Evolutionary conservation across 2,113 vertebrate species (phyloP), one percentile per base, ranked within the genome.

Genomic region (Oenanthe melanoleuca): DNA sequence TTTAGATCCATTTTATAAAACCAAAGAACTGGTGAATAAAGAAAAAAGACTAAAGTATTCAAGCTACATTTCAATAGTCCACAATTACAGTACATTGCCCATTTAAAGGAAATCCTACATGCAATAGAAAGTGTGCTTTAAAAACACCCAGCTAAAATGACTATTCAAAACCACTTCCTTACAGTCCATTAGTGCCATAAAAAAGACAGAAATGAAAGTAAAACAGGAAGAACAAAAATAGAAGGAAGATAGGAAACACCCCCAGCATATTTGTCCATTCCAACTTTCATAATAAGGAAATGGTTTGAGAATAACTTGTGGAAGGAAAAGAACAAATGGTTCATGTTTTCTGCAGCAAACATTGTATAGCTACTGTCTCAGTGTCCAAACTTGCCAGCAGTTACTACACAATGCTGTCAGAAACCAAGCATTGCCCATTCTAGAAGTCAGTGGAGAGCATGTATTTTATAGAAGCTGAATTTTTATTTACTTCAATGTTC

Each of bases 201-300:
- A 70, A 91, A 85, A 88, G 49, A 65, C 31, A 95, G 70, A 95
- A 94, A 94, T 42, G 13, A 93, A 34, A 93, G n/a, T 74, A 45
- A 47, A 93, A 77, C 29, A 64, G 89, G 88, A 95, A 95, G 88
- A 88, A 61, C 45, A 88, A 72, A 94, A 96, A 94, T 59, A 96
- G 89, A 93, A 95, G 42, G 79, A 67, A 80, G 74, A 88, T 64
- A 14, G 71, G 67, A 83, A 77, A 94, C 1, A 0, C 20, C n/a
- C 65, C 29, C 42, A 73, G 34, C 14, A 11, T 82, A 69, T 86
- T 78, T 83, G 79, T 83, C 21, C 71, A 83, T 65, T 77, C 44
- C 34, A 50, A 11, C 23, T 86, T 96, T 40, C 47, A 66, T 86
- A 90, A 86, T 47, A 72, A 81, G 56, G 19, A 47, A 61, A 57